These are phyloP conservation scores for Threskiornis aethiopicus DNA, from an alignment of 2,797 vertebrate genomes.

Conservation along the genomic window DNA sequence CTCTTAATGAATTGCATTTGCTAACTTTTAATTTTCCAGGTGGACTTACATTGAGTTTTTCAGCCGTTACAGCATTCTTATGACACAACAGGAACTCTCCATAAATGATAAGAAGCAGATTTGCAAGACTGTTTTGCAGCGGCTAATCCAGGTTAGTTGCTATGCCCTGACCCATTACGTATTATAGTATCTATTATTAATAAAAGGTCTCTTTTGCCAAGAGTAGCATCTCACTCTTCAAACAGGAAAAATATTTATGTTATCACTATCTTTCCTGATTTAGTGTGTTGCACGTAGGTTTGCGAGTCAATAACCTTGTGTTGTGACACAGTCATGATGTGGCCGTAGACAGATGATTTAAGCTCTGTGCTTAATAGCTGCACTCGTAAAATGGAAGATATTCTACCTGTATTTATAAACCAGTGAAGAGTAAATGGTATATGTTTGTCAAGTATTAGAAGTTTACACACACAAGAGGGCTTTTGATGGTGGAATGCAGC, in stretches of 20 bases:
- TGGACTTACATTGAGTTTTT: conserved; percentile 99
- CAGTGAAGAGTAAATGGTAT: not conserved
- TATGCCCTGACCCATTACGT: not conserved
- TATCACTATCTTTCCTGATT: not conserved
- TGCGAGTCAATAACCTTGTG: not conserved
- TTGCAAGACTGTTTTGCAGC: conserved; percentile 88
- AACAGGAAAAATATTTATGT: not conserved
- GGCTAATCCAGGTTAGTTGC: conserved; percentile 88
- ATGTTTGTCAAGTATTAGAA: not conserved
- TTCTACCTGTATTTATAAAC: not conserved
- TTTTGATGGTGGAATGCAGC: not conserved
- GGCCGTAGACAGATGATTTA: not conserved
- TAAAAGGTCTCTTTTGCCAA: not conserved
- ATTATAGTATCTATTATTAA: not conserved
- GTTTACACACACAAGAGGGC: not conserved
- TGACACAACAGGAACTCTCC: conserved; percentile 85
- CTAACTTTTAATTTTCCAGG: conserved; percentile 68
- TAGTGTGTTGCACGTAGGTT: not conserved
- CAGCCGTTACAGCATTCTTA: conserved; percentile 93
- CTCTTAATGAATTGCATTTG: not conserved
- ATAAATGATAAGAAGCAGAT: conserved; percentile 88
- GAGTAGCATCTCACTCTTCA: not conserved
- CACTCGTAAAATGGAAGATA: not conserved
- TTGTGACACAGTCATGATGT: not conserved
- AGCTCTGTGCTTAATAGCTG: not conserved